phyloP scores from a whole-genome alignment of 2,113 vertebrate genomes.

The Osmerus mordax region DNA sequence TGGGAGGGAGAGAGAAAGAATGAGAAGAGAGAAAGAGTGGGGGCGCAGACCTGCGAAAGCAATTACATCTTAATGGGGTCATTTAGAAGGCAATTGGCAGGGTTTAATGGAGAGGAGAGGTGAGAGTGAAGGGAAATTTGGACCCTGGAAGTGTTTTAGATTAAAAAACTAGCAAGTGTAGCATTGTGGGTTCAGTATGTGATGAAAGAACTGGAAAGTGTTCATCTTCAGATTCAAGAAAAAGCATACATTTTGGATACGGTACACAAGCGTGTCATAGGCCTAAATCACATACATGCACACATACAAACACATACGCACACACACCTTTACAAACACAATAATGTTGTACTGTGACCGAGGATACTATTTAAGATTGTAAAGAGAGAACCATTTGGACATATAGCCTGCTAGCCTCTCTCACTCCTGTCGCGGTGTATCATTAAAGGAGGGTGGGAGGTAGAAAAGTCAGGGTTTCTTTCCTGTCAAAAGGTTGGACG shows the following conservation, averaged over 20 bases:
- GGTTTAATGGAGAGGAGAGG: conserved; percentile 90
- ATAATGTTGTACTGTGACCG: too few relatives aligned
- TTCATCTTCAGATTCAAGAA: too few relatives aligned
- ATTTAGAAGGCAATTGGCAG: conserved; percentile 92
- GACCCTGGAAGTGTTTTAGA: conserved; percentile 87
- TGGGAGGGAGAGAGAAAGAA: conserved; percentile 22
- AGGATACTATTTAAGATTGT: too few relatives aligned
- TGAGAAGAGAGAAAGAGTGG: conserved; percentile 83
- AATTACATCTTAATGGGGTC: conserved; percentile 93
- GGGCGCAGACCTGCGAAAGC: conserved; percentile 87
- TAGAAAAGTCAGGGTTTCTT: neutral
- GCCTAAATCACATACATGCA: too few relatives aligned
- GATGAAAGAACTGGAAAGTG: neutral
- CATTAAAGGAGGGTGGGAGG: neutral
- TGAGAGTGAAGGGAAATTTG: conserved; percentile 88
- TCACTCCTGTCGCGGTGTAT: neutral
- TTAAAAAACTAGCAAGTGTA: conserved; percentile 79
- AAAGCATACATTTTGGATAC: neutral
- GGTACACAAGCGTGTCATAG: too few relatives aligned
- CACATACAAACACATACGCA: too few relatives aligned
- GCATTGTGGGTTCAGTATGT: conserved; percentile 13
- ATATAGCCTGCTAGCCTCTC: too few relatives aligned
- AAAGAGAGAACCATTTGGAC: too few relatives aligned
- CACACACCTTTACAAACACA: too few relatives aligned
- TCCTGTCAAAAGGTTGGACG: neutral